Percentiles rank a stretch among this genome's conserved stretches.
phyloP scores from a whole-genome alignment of 2,113 vertebrate species.

The Dasypus novemcinctus region DNA sequence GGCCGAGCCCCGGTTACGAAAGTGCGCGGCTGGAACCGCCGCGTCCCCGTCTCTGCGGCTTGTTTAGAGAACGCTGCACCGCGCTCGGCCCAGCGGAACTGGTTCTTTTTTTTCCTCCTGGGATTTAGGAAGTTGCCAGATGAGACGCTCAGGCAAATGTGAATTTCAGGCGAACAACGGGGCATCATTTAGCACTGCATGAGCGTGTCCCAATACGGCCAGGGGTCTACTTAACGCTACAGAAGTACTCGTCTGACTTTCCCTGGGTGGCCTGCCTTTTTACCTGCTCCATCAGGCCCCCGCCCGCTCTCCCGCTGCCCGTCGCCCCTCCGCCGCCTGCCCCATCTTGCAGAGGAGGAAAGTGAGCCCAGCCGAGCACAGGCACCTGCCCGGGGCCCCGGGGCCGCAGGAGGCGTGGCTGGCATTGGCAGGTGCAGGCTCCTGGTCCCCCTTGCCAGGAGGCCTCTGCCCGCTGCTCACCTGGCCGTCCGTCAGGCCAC shows the following conservation, averaged over 20 bases:
- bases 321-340: too few relatives aligned
- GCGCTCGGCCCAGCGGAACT: fast-evolving
- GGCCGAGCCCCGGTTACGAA: fast-evolving
- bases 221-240: fast-evolving
- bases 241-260: fast-evolving
- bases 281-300: too few relatives aligned
- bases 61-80: fast-evolving
- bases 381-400: neutral
- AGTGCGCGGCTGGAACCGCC: neutral
- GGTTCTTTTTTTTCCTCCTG: neutral
- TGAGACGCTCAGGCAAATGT: neutral
- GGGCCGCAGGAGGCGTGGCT: neutral
- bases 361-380: neutral
- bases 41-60: fast-evolving
- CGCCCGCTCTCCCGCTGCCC: too few relatives aligned
- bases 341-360: neutral
- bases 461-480: fast-evolving
- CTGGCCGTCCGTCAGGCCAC: fast-evolving
- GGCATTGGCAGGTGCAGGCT: neutral
- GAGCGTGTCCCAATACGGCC: fast-evolving
- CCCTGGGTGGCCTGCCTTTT: fast-evolving
- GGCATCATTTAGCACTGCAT: fast-evolving
- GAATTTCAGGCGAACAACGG: neutral
- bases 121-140: fast-evolving
- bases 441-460: too few relatives aligned